These are phyloP conservation scores for Neodiprion virginianus DNA, from an alignment of 1,140 invertebrate species.

Conservation along the genomic window DNA sequence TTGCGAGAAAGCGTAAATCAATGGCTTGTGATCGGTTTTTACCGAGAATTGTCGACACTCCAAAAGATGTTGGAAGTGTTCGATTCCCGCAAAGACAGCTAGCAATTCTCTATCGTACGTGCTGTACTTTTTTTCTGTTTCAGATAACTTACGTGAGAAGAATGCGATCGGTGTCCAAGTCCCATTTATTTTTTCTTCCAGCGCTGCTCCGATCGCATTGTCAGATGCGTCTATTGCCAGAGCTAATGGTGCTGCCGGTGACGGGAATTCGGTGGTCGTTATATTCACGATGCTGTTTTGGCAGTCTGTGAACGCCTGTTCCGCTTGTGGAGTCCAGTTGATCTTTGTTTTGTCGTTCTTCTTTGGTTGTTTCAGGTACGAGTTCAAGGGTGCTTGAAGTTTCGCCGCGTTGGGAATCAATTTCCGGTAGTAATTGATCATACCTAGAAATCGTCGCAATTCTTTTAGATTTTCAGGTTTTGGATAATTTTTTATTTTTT, in stretches of 20 bases:
- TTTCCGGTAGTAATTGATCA: slow-evolving; percentile 42
- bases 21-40: slow-evolving; percentile 39
- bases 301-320: slow-evolving; percentile 32
- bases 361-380: slow-evolving; percentile 27
- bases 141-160: slow-evolving; percentile 18
- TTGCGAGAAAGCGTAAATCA: slow-evolving; percentile 25
- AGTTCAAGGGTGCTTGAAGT: slow-evolving; percentile 32
- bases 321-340: slow-evolving; percentile 29
- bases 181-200: slow-evolving; percentile 33
- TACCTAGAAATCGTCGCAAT: slow-evolving; percentile 43
- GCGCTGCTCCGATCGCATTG: slow-evolving; percentile 34
- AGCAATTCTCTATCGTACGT: slow-evolving; percentile 42
- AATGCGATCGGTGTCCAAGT: slow-evolving; percentile 26
- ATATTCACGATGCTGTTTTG: slow-evolving; percentile 35
- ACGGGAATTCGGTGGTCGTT: slow-evolving; percentile 34
- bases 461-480: slow-evolving; percentile 30
- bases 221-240: slow-evolving; percentile 35
- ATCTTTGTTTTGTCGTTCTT: slow-evolving; percentile 30
- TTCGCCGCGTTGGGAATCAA: slow-evolving; percentile 27
- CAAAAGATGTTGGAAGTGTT: slow-evolving; percentile 37
- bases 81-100: slow-evolving; percentile 39
- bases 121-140: slow-evolving; percentile 36
- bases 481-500: slow-evolving; percentile 30
- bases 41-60: slow-evolving; percentile 34
- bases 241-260: slow-evolving; percentile 17